Evolutionary conservation across 2,797 vertebrate genomes (phyloP).

Genomic region (Octomys mimax): DNA sequence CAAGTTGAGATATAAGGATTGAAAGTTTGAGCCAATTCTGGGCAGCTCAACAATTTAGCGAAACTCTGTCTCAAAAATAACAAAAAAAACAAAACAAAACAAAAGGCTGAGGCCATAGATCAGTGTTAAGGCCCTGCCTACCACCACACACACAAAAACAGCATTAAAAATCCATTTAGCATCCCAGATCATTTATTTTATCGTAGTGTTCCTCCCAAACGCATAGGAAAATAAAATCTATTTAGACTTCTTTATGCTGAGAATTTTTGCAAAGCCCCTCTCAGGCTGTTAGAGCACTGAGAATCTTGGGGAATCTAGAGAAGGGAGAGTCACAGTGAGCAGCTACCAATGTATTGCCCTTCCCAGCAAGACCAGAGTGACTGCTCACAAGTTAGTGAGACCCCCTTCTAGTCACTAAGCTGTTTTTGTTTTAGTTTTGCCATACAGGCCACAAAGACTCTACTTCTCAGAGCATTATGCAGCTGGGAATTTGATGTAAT

Average conservation of each 20-base stretch:
- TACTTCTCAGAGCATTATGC: slow-evolving; percentile 81
- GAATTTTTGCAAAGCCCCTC: slow-evolving; percentile 41
- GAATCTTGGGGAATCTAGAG: slow-evolving; percentile 19
- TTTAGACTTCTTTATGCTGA: slow-evolving; percentile 45
- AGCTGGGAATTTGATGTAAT: slow-evolving; percentile 81
- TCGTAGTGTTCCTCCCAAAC: slow-evolving; percentile 49
- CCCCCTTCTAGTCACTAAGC: neutral
- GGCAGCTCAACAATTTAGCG: neutral
- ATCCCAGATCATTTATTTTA: slow-evolving; percentile 48
- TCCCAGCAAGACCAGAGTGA: neutral
- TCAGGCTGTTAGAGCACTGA: neutral
- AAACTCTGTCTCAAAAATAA: neutral
- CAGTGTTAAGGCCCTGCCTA: neutral
- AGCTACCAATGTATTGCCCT: neutral
- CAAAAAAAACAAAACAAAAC: neutral
- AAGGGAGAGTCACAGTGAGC: neutral
- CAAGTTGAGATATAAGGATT: neutral
- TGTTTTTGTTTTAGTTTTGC: slow-evolving; percentile 74
- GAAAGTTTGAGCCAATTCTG: neutral
- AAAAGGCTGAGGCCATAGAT: neutral
- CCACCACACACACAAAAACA: neutral
- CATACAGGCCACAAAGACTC: slow-evolving; percentile 79
- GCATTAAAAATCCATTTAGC: neutral
- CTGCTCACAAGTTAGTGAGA: neutral
- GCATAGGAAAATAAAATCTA: slow-evolving; percentile 30